Conservation (phyloP, 2,113 vertebrate genomes). For the Tauraco erythrolophus region DNA sequence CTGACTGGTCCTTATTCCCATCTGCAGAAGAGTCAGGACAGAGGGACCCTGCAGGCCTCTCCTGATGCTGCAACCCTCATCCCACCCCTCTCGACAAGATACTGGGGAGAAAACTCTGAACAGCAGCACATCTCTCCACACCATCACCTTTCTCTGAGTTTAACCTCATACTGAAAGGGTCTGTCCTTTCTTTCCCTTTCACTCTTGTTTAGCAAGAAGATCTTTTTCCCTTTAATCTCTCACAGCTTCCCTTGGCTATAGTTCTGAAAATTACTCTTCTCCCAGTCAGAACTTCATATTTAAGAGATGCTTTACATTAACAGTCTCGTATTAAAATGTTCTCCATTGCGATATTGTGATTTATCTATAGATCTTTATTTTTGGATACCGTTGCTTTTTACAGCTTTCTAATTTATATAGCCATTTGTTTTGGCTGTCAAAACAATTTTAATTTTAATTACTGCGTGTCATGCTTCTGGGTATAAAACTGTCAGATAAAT, state of each 20-base stretch:
- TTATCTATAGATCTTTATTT: slow-evolving; percentile 76
- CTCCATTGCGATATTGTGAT: slow-evolving; percentile 65
- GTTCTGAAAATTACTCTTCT: slow-evolving; percentile 21
- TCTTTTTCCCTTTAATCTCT: neutral
- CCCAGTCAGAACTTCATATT: slow-evolving; percentile 42
- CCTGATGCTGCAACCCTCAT: neutral
- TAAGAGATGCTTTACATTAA: slow-evolving; percentile 54
- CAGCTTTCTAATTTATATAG: slow-evolving; percentile 78
- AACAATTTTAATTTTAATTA: slow-evolving; percentile 82
- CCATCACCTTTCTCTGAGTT: neutral
- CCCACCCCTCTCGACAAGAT: neutral
- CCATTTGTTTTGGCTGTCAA: slow-evolving; percentile 76
- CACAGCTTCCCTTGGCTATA: neutral
- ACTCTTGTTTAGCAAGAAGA: neutral
- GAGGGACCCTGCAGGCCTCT: neutral
- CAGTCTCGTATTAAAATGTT: slow-evolving; percentile 53
- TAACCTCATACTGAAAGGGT: neutral
- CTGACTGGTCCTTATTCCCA: neutral
- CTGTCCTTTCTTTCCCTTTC: neutral
- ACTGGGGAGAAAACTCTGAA: neutral
- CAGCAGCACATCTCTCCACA: neutral
- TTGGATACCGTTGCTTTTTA: slow-evolving; percentile 62
- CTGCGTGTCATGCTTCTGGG: slow-evolving; percentile 68
- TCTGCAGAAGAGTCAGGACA: neutral
- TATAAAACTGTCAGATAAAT: slow-evolving; percentile 80